A percentile compares a stretch with the other conserved stretches of the same genome.
phyloP scores from a whole-genome alignment of 1,140 invertebrate species.

The Nixonia krombeini region DNA sequence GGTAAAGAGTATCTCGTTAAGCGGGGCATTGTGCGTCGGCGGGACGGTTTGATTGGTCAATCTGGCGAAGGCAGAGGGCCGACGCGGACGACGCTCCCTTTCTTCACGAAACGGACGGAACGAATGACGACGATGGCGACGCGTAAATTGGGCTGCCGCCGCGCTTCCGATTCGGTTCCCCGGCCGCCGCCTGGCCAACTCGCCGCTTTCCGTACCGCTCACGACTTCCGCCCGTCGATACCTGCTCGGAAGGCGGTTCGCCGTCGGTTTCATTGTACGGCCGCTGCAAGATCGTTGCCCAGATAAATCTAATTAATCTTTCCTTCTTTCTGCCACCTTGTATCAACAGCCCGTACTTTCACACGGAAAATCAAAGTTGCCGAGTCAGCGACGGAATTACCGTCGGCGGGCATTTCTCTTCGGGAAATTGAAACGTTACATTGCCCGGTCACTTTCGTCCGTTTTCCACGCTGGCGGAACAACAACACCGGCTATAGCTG shows the following conservation, averaged over 20 bases:
- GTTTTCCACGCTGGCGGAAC: no score
- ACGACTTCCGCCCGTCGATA: conserved; percentile 52
- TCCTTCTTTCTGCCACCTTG: no score
- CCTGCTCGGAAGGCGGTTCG: conserved; percentile 26
- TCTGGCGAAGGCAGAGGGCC: conserved; percentile 46
- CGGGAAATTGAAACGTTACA: no score
- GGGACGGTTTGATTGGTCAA: conserved; percentile 66
- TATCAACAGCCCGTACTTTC: no score
- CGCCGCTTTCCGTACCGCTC: no score
- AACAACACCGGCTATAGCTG: no score
- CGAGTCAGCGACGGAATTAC: no score
- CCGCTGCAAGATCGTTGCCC: conserved; percentile 1
- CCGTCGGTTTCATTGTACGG: conserved; percentile 15
- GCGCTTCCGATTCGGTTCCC: conserved; percentile 51
- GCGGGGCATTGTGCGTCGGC: conserved; percentile 58
- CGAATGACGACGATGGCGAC: conserved; percentile 39
- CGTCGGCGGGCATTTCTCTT: no score
- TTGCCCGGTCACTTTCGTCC: no score
- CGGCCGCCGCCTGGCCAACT: conserved; percentile 45
- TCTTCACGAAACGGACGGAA: conserved; percentile 35
- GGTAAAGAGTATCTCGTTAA: conserved; percentile 57
- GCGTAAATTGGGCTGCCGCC: conserved; percentile 54
- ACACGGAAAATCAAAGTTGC: no score
- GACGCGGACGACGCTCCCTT: conserved; percentile 15
- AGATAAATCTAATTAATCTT: no score